phyloP scores from a whole-genome alignment of 2,113 vertebrate genomes.

The Gallinago media region DNA sequence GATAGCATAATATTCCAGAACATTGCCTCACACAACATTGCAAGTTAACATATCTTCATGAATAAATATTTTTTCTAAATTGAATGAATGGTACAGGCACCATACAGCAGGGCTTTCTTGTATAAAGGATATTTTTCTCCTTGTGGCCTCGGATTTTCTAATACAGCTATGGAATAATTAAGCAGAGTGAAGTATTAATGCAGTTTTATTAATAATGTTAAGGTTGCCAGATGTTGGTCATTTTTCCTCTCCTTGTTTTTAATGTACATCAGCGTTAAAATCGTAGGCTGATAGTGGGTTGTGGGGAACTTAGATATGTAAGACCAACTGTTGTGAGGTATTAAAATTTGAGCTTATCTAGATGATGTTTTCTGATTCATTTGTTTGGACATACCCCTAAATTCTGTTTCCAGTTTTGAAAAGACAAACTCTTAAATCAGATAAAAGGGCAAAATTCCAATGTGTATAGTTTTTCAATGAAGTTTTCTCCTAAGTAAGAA shows the following conservation, averaged over 20 bases:
- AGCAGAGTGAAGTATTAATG: slow-evolving; percentile 40
- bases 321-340: neutral
- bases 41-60: neutral
- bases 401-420: neutral
- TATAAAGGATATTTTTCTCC: neutral
- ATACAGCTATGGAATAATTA: slow-evolving; percentile 32
- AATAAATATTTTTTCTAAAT: slow-evolving; percentile 6
- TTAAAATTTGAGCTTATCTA: neutral
- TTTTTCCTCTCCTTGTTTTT: neutral
- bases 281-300: neutral
- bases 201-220: slow-evolving; percentile 30
- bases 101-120: neutral
- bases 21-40: neutral
- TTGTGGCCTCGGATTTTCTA: slow-evolving; percentile 24
- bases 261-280: neutral
- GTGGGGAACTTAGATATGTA: neutral
- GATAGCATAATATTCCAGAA: neutral
- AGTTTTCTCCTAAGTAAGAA: neutral
- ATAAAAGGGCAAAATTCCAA: neutral
- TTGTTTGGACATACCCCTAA: neutral
- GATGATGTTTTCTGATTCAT: neutral
- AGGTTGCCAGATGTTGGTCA: slow-evolving; percentile 28
- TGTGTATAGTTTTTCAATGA: neutral
- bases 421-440: neutral
- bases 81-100: neutral